Conservation (phyloP, 2,888 invertebrate species). For the Podabrus alpinus region DNA sequence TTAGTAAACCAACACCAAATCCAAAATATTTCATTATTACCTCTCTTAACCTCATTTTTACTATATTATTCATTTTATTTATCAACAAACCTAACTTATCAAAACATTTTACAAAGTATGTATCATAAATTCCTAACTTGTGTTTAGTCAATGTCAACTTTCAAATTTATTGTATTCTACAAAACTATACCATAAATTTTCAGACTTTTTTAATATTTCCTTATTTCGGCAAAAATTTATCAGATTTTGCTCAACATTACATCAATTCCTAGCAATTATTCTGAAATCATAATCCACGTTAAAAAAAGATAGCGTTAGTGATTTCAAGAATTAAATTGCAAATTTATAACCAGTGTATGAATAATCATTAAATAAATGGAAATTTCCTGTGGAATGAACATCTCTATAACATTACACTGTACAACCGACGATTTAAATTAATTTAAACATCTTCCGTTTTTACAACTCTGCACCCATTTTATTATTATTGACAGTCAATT, state of each 20-base stretch:
- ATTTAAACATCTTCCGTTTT: too few species aligned
- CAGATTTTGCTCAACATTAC: background rate
- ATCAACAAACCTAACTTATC: background rate
- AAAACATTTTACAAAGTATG: background rate
- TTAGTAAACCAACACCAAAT: background rate
- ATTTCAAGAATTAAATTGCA: too few species aligned
- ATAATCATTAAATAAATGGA: too few species aligned
- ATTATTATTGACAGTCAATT: background rate
- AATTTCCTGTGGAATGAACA: too few species aligned
- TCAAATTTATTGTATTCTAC: background rate
- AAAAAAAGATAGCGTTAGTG: background rate
- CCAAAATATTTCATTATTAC: background rate
- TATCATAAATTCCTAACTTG: background rate
- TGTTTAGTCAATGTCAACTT: background rate
- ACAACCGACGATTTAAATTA: too few species aligned
- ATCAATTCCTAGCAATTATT: background rate
- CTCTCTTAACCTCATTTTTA: background rate
- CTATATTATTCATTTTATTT: background rate
- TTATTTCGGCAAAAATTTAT: background rate
- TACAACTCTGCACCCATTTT: too few species aligned
- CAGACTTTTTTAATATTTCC: background rate
- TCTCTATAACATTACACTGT: too few species aligned
- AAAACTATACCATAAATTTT: background rate
- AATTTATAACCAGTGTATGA: too few species aligned
- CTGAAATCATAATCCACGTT: background rate